phyloP scores from a whole-genome alignment of 2,888 invertebrate species.

The Xestia rhomboidea region DNA sequence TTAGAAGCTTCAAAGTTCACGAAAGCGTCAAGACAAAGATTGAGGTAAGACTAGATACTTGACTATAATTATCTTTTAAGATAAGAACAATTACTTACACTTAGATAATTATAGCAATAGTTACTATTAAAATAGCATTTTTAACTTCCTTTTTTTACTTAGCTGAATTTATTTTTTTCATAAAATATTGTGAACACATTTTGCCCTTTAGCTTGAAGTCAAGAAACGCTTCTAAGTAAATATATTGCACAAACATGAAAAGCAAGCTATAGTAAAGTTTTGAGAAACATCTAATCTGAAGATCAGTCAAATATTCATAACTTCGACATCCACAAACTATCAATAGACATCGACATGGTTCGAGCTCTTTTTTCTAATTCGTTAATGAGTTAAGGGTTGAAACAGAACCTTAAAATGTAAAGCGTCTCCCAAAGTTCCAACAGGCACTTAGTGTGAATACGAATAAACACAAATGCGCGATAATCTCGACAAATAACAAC shows the following conservation, averaged over 20 bases:
- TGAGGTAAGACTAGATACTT: conserved; percentile 55
- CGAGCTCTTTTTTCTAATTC: conserved; percentile 20
- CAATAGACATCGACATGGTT: conserved; percentile 1
- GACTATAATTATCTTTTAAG: conserved; percentile 32
- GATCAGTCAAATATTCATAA: conserved; percentile 79
- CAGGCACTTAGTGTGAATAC: conserved; percentile 77
- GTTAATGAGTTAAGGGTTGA: conserved; percentile 7
- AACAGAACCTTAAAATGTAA: conserved; percentile 47
- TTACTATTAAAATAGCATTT: conserved; percentile 56
- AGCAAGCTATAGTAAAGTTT: conserved; percentile 72
- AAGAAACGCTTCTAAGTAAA: conserved; percentile 40
- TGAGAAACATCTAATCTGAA: conserved; percentile 77
- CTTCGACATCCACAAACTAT: conserved; percentile 46
- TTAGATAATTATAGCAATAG: conserved; percentile 47
- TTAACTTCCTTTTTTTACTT: conserved; percentile 30
- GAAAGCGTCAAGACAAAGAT: conserved; percentile 76
- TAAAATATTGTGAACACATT: conserved; percentile 5
- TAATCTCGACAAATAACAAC: conserved; percentile 21
- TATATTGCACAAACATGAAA: conserved; percentile 66
- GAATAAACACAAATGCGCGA: conserved; percentile 49
- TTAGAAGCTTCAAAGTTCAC: conserved; percentile 77
- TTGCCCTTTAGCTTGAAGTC: conserved; percentile 24
- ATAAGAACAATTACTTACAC: conserved; percentile 31
- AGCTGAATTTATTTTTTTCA: conserved; percentile 10
- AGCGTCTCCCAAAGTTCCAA: conserved; percentile 64